Conservation (phyloP, 2,113 vertebrate genomes). For the Pleuronectes platessa region DNA sequence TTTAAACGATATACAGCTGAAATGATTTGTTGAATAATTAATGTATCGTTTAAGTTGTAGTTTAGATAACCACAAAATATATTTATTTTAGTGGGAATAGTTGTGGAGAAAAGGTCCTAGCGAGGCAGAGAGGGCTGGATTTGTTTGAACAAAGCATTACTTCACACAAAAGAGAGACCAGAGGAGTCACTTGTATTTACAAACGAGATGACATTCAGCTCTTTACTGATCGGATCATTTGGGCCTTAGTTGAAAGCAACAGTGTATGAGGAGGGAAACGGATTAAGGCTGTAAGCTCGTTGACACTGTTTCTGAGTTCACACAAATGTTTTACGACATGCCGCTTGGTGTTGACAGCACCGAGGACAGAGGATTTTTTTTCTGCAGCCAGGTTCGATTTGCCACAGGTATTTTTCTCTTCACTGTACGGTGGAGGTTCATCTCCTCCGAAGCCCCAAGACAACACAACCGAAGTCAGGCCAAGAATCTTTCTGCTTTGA, state of each 20-base stretch:
- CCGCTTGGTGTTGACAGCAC: slow-evolving; percentile 1
- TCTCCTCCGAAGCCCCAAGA: slow-evolving; percentile 7
- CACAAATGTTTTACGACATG: slow-evolving; percentile 32
- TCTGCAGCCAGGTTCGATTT: slow-evolving; percentile 32
- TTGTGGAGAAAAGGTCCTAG: no score
- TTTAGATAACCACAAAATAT: no score
- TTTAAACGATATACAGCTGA: no score
- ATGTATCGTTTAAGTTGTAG: no score
- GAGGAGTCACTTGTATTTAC: slow-evolving; percentile 1
- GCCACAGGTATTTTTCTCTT: slow-evolving; percentile 19
- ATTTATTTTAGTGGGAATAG: no score
- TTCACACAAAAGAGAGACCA: slow-evolving; percentile 1
- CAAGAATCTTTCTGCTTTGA: slow-evolving; percentile 43
- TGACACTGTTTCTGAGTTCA: slow-evolving; percentile 33
- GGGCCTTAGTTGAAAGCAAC: slow-evolving; percentile 46
- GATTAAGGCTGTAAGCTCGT: slow-evolving; percentile 24
- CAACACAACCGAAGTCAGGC: slow-evolving; percentile 16
- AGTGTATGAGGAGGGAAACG: slow-evolving; percentile 35
- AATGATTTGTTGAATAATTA: no score
- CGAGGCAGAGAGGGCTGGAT: background rate
- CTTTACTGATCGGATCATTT: background rate
- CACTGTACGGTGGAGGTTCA: slow-evolving; percentile 12
- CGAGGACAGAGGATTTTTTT: slow-evolving; percentile 24
- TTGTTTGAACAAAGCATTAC: slow-evolving; percentile 24
- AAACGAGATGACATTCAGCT: slow-evolving; percentile 27